phyloP scores from a whole-genome alignment of 2,113 vertebrate species.

The Planiliza haematocheilus region DNA sequence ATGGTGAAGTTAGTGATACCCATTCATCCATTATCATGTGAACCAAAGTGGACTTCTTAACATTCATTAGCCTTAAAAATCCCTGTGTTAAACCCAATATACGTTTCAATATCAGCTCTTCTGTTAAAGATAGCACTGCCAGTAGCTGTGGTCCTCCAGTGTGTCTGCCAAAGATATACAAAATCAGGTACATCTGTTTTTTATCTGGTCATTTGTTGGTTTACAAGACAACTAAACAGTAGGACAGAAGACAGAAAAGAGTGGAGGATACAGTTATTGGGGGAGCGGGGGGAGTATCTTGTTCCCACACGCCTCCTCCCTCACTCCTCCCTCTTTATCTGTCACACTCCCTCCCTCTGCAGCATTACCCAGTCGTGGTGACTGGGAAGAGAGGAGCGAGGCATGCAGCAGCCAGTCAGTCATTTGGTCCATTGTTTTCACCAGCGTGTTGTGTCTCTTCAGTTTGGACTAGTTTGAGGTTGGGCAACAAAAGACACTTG shows the following conservation, averaged over 20 bases:
- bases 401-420: conserved; percentile 46
- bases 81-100: no score
- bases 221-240: background rate
- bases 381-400: conserved; percentile 53
- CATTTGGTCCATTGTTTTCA: conserved; percentile 50
- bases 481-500: no score
- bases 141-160: background rate
- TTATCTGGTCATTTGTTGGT: background rate
- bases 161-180: background rate
- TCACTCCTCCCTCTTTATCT: conserved; percentile 62
- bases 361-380: conserved; percentile 49
- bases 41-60: no score
- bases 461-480: no score
- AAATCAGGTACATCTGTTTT: no score
- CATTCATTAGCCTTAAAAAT: no score
- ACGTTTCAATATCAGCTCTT: no score
- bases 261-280: conserved; percentile 25
- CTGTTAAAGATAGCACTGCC: no score
- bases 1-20: background rate
- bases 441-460: background rate
- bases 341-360: conserved; percentile 44
- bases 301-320: conserved; percentile 68
- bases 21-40: no score
- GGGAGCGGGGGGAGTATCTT: conserved; percentile 61
- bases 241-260: background rate